Percentiles rank a stretch among this genome's conserved stretches.
Conservation (phyloP, 2,113 vertebrate species). For the Chrysochloris asiatica region DNA sequence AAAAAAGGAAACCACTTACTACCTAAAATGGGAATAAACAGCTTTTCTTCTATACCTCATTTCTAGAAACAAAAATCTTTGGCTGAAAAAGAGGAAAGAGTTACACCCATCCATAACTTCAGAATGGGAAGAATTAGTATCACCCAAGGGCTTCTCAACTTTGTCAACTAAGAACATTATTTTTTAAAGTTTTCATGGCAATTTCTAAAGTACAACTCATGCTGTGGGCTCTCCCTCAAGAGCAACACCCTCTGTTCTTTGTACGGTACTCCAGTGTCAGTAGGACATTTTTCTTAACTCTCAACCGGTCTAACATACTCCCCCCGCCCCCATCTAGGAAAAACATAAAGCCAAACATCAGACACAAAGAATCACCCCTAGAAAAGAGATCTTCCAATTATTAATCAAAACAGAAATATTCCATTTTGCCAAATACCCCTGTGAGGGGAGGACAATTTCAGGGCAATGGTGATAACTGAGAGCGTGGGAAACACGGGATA, state of each 20-base stretch:
- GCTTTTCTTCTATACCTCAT: constrained; percentile 41
- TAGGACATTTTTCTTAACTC: not conserved
- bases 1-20: not conserved
- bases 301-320: not conserved
- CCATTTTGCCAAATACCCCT: not conserved
- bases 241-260: not conserved
- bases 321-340: too few species aligned
- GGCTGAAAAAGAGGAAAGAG: constrained; percentile 75
- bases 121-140: constrained; percentile 72
- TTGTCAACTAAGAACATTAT: constrained; percentile 56
- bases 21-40: constrained; percentile 66
- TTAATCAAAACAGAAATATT: not conserved
- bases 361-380: not conserved
- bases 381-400: not conserved
- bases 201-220: not conserved
- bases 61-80: constrained; percentile 76
- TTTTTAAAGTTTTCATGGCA: not conserved
- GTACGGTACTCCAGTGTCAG: not conserved
- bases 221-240: constrained; percentile 23
- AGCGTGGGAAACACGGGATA: too few species aligned
- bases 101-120: constrained; percentile 76
- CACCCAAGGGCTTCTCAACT: constrained; percentile 49
- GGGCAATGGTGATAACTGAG: too few species aligned
- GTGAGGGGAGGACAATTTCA: too few species aligned
- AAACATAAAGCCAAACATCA: not conserved